Percentiles rank a stretch among this genome's conserved stretches.
Evolutionary conservation across 2,888 invertebrate species (phyloP).

Genomic region (Ashinkailepas kermadecensis): DNA sequence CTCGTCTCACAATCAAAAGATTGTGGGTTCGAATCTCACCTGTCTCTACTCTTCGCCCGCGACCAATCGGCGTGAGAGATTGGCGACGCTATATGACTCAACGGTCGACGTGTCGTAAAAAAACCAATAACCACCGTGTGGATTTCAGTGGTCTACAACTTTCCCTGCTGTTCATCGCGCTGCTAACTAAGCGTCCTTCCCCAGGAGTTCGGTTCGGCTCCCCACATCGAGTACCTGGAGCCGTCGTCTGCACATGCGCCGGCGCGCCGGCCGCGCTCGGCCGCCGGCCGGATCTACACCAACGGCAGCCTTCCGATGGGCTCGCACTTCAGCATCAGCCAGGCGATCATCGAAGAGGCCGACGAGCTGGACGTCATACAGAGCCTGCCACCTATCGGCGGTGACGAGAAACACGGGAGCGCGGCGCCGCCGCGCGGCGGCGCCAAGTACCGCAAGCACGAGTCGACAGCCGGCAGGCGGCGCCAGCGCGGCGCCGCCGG

Average conservation of each 20-base stretch:
- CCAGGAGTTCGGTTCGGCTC: neutral
- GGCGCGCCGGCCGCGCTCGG: neutral
- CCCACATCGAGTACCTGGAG: neutral
- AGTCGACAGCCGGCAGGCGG: neutral
- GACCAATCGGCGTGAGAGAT: no score
- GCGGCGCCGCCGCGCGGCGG: slow-evolving; percentile 15
- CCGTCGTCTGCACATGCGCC: neutral
- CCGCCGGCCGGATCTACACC: neutral
- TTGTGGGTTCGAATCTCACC: no score
- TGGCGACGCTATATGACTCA: no score
- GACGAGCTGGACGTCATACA: slow-evolving; percentile 8
- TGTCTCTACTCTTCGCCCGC: no score
- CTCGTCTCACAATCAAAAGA: no score
- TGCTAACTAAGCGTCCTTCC: no score
- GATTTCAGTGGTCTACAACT: no score
- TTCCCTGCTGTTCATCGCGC: no score
- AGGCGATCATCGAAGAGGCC: slow-evolving; percentile 22
- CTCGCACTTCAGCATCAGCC: slow-evolving; percentile 20
- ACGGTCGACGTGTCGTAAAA: no score
- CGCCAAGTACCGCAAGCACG: slow-evolving; percentile 6
- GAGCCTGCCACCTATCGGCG: slow-evolving; percentile 10
- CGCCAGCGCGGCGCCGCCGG: no score
- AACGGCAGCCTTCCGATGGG: neutral
- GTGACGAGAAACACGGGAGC: neutral
- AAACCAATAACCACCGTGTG: no score